Base-by-base conservation (phyloP, 2,113 vertebrate genomes). In the Indicator maculatus region DNA sequence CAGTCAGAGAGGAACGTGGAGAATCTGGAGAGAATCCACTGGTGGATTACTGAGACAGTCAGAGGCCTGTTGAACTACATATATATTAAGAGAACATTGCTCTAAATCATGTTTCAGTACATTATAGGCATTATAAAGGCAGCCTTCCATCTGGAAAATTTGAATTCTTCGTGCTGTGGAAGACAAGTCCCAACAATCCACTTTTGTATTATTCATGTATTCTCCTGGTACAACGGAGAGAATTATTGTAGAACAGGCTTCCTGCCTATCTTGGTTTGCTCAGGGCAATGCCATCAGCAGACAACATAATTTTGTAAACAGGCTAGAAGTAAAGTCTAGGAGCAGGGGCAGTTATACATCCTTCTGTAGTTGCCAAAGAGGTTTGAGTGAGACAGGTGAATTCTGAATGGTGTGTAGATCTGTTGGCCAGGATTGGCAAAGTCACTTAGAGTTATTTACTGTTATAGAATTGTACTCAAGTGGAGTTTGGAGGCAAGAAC, bases 301-400 rank as follows among this genome's bases (percentile, higher is more conserved):
- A n/a, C 3, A 80, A 36, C 0, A 0, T 6, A 31, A 3, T 8
- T 83, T 7, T 61, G 50, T 8, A 33, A 2, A 3, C 8, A 72
- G 52, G 5, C 16, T 45, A 64, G 30, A 82, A 52, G 2, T 50
- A 11, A n/a, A 73, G 8, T 39, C 31, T 44, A 44, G 9, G 5
- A 82, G 31, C 15, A 39, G 15, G 21, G 44, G 23, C 20, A 83
- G 26, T 3, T 83, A 2, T 23, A 2, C 8, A 55, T 26, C 5
- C 16, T 74, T 79, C 36, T 50, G n/a, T 56, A 82, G 16, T 50
- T 72, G 45, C 18, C 91, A 72, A 55, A 76, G 18, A 16, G 9
- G 41, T 82, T 86, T 72, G 11, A 27, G 19, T 5, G 26, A 66
- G 30, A 65, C 52, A 65, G 12, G 8, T 45, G 26, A 65, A 73